Percentiles rank a stretch among this genome's conserved stretches.
These are phyloP conservation scores for Sesamia nonagrioides DNA, from an alignment of 1,140 invertebrate genomes.

Conservation along the genomic window DNA sequence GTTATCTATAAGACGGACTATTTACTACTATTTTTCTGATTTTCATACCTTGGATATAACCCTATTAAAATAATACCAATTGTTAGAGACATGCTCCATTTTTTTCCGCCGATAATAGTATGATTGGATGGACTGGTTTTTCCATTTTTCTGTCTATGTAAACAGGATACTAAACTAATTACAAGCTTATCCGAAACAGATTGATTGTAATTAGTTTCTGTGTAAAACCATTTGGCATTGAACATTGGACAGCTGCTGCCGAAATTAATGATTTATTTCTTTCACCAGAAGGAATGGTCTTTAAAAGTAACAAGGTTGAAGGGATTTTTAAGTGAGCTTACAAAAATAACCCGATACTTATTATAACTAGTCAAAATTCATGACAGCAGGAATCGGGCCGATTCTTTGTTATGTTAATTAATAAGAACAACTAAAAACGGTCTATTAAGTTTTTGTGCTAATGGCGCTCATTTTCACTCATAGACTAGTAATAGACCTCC, in stretches of 20 bases:
- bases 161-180: neutral
- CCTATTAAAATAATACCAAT: neutral
- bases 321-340: no score
- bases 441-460: neutral
- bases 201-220: slow-evolving; percentile 12
- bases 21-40: no score
- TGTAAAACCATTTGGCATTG: slow-evolving; percentile 4
- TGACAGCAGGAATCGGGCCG: no score
- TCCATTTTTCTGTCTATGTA: neutral
- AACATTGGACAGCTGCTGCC: neutral
- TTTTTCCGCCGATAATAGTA: no score
- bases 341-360: no score
- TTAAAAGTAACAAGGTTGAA: no score
- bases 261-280: neutral
- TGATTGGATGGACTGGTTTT: neutral
- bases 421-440: no score
- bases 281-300: neutral
- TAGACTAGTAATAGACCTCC: neutral
- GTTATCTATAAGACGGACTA: no score
- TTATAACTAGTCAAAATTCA: no score
- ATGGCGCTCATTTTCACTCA: neutral
- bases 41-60: no score
- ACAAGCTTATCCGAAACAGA: neutral
- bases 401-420: no score
- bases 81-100: neutral